phyloP scores from a whole-genome alignment of 2,888 invertebrate species.

The Drosophila anomelani region DNA sequence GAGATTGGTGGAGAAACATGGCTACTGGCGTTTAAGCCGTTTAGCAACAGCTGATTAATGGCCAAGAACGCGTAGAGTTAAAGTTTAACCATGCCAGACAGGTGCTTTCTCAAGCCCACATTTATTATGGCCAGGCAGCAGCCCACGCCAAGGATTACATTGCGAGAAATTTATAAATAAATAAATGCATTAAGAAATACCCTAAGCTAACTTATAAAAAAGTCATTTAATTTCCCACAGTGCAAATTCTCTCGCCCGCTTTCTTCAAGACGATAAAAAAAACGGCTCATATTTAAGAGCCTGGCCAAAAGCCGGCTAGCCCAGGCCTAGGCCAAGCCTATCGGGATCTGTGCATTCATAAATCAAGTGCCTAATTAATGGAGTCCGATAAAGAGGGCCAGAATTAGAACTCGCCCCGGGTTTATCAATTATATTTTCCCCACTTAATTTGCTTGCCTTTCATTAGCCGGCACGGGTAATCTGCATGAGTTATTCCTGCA shows the following conservation, averaged over 20 bases:
- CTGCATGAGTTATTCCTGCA: conserved; percentile 72
- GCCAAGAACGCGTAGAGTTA: conserved; percentile 21
- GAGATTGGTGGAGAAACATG: conserved; percentile 39
- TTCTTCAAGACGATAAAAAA: conserved; percentile 20
- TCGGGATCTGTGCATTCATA: conserved; percentile 70
- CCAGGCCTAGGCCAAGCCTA: conserved; percentile 24
- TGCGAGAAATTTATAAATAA: not conserved
- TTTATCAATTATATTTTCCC: conserved; percentile 75
- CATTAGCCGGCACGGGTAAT: conserved; percentile 58
- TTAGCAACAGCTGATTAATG: conserved; percentile 69
- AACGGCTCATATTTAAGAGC: conserved; percentile 30
- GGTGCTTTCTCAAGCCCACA: conserved; percentile 38
- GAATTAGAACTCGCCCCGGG: conserved; percentile 70
- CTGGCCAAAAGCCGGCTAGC: not conserved
- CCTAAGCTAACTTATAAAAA: too few species aligned
- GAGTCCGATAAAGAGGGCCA: conserved; percentile 63
- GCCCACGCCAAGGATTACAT: conserved; percentile 44
- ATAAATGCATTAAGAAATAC: not conserved
- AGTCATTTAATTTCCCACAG: conserved; percentile 5
- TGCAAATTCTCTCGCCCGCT: conserved; percentile 6
- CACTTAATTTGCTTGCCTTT: conserved; percentile 68
- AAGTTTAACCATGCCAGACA: conserved; percentile 38
- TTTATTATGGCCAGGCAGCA: not conserved
- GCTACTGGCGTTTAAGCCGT: conserved; percentile 75
- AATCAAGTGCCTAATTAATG: conserved; percentile 82